A percentile compares a stretch with the other conserved stretches of the same genome.
Evolutionary conservation across 2,113 vertebrate species (phyloP).

Genomic region (Burhinus bistriatus): DNA sequence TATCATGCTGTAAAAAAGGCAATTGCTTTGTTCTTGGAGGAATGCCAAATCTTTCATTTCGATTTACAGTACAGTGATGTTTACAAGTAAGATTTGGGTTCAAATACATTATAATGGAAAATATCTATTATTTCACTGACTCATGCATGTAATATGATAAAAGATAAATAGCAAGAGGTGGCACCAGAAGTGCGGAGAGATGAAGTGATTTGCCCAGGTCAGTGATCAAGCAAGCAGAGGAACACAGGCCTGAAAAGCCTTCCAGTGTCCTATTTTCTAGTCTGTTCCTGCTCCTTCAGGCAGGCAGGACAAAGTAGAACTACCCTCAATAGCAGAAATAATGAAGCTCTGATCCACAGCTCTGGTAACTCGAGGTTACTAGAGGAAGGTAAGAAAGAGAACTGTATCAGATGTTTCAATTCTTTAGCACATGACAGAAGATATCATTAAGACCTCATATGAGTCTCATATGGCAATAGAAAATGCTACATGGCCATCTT

Average conservation of each 20-base stretch:
- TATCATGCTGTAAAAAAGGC: neutral
- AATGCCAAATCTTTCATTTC: neutral
- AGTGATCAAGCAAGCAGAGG: neutral
- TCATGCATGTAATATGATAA: neutral
- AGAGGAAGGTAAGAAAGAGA: neutral
- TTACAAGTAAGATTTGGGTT: slow-evolving; percentile 18
- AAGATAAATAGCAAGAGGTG: neutral
- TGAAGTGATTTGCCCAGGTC: neutral
- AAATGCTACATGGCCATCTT: neutral
- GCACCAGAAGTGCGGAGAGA: neutral
- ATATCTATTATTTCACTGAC: neutral
- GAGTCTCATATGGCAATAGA: neutral
- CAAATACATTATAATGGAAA: neutral
- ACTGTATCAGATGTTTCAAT: neutral
- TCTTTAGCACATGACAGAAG: neutral
- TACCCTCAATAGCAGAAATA: neutral
- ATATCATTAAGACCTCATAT: neutral
- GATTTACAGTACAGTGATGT: neutral
- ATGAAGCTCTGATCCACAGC: neutral
- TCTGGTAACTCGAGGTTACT: neutral
- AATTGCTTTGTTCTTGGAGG: neutral
- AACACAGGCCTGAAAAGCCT: neutral
- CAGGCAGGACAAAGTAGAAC: neutral
- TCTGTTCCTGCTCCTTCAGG: neutral
- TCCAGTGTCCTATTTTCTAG: neutral